Conservation (phyloP, 2,888 invertebrate genomes). For the Elegia similella region DNA sequence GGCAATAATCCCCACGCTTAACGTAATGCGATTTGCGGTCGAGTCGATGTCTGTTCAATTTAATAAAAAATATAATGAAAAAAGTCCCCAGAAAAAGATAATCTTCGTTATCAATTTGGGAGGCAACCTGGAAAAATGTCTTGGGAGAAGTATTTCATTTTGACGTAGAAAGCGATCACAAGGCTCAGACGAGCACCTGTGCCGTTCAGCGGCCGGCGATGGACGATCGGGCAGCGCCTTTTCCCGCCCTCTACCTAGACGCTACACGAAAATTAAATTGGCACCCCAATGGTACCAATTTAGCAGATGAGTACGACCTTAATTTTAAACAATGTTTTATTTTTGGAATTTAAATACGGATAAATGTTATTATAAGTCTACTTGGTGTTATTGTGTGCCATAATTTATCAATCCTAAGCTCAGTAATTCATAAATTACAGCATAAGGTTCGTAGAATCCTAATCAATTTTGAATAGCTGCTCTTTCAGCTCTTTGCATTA, state of each 20-base stretch:
- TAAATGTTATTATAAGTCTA: too few relatives aligned
- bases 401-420: too few relatives aligned
- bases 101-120: slow-evolving; percentile 75
- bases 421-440: too few relatives aligned
- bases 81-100: slow-evolving; percentile 63
- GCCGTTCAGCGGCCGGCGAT: slow-evolving; percentile 15
- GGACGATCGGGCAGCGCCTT: not conserved
- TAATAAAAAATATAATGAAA: slow-evolving; percentile 69
- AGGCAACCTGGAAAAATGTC: slow-evolving; percentile 50
- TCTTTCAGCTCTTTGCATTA: slow-evolving; percentile 31
- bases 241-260: not conserved
- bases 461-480: too few relatives aligned
- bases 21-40: slow-evolving; percentile 53
- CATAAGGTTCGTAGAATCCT: too few relatives aligned
- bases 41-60: slow-evolving; percentile 57
- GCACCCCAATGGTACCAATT: too few relatives aligned
- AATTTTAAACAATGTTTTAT: too few relatives aligned
- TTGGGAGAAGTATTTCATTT: slow-evolving; percentile 74
- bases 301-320: too few relatives aligned
- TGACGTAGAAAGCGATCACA: slow-evolving; percentile 37
- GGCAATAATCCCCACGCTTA: not conserved
- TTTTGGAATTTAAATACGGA: too few relatives aligned
- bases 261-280: too few relatives aligned
- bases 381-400: too few relatives aligned
- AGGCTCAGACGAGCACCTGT: slow-evolving; percentile 33